These are phyloP conservation scores for Gastrophysa polygoni DNA, from an alignment of 2,888 invertebrate species.

Conservation along the genomic window DNA sequence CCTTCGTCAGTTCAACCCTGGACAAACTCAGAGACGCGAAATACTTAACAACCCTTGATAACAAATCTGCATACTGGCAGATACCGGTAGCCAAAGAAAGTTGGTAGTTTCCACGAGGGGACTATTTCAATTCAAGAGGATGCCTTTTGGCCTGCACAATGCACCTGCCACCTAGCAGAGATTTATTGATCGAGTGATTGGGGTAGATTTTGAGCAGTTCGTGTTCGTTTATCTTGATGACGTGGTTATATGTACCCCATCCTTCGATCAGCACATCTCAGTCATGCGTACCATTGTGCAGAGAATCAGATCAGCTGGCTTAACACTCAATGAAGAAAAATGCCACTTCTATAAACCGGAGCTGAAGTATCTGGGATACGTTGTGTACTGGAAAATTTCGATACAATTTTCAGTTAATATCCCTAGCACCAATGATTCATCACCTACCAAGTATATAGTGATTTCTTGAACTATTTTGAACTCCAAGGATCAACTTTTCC, in stretches of 20 bases:
- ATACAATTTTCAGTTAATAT: too few species aligned
- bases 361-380: too few species aligned
- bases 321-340: slow-evolving; percentile 29
- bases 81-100: slow-evolving; percentile 16
- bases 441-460: too few species aligned
- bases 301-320: slow-evolving; percentile 32
- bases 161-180: slow-evolving; percentile 41
- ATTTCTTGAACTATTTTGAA: too few species aligned
- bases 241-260: slow-evolving; percentile 32
- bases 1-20: slow-evolving; percentile 11
- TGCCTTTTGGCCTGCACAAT: slow-evolving; percentile 42
- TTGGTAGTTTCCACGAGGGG: slow-evolving; percentile 38
- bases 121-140: slow-evolving; percentile 38
- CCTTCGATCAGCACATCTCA: slow-evolving; percentile 29
- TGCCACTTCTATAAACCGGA: too few species aligned
- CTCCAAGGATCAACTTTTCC: too few species aligned
- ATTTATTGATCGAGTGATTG: slow-evolving; percentile 35
- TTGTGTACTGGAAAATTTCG: too few species aligned
- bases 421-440: too few species aligned
- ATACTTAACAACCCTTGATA: slow-evolving; percentile 25
- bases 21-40: slow-evolving; percentile 22
- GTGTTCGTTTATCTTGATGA: slow-evolving; percentile 41
- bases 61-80: slow-evolving; percentile 19
- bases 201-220: slow-evolving; percentile 35
- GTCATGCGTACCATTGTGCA: slow-evolving; percentile 33